Conservation (phyloP, 2,888 invertebrate species). For the Stramonita haemastoma region DNA sequence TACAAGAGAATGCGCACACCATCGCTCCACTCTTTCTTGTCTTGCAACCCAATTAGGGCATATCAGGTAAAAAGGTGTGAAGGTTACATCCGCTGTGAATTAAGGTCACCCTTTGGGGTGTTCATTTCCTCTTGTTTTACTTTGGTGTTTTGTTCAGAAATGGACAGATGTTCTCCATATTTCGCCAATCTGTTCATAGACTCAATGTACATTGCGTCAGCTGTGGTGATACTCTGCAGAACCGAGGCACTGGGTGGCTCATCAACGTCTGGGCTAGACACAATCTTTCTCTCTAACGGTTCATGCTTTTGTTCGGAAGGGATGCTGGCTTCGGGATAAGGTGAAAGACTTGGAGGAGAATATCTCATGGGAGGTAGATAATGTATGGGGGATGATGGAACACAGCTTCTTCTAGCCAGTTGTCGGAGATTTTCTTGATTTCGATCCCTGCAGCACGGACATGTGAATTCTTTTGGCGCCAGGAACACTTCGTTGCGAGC, state of each 20-base stretch:
- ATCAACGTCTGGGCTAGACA: neutral
- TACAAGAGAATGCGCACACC: no score
- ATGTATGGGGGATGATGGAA: neutral
- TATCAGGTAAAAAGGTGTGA: no score
- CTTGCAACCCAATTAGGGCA: no score
- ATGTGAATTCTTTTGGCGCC: conserved; percentile 46
- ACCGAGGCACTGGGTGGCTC: neutral
- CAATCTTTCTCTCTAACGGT: neutral
- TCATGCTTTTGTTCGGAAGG: neutral
- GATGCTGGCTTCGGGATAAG: neutral
- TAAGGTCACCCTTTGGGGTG: no score
- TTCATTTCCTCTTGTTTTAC: neutral
- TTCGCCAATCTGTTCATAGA: neutral
- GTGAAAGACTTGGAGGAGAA: neutral
- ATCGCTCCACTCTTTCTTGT: no score
- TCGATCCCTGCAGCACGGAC: conserved; percentile 63
- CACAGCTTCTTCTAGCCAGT: neutral
- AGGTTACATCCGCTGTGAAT: no score
- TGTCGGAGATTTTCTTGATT: conserved; percentile 56
- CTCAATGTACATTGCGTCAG: neutral
- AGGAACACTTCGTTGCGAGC: conserved; percentile 54
- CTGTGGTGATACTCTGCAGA: neutral
- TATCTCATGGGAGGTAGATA: neutral
- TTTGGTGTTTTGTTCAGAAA: neutral
- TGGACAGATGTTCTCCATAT: neutral